phyloP scores from a whole-genome alignment of 2,888 invertebrate species.

The Pyrocoelia pectoralis region DNA sequence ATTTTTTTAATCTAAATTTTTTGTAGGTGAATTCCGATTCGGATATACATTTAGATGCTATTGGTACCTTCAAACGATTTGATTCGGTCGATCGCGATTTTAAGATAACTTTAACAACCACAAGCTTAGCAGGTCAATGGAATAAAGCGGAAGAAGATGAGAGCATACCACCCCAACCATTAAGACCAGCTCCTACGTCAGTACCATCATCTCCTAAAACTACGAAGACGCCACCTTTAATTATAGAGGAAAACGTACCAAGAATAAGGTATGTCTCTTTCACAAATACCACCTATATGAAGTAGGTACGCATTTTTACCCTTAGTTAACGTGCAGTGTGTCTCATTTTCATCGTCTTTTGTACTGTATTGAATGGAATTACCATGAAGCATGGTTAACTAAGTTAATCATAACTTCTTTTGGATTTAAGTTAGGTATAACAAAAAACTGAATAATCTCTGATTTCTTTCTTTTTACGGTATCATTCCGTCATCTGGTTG shows the following conservation, averaged over 20 bases:
- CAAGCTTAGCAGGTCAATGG: slow-evolving; percentile 52
- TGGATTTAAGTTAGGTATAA: too few relatives aligned
- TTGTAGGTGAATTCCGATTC: slow-evolving; percentile 71
- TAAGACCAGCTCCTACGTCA: slow-evolving; percentile 67
- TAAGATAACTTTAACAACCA: slow-evolving; percentile 60
- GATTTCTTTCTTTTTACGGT: too few relatives aligned
- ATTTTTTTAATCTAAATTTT: slow-evolving; percentile 18
- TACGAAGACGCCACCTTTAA: slow-evolving; percentile 39
- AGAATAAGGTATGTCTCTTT: background rate
- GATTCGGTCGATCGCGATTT: slow-evolving; percentile 69
- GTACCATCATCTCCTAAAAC: slow-evolving; percentile 33
- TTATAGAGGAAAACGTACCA: slow-evolving; percentile 16
- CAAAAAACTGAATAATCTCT: too few relatives aligned
- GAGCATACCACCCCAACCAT: slow-evolving; percentile 71
- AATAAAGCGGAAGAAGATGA: slow-evolving; percentile 44
- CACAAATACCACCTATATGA: too few relatives aligned
- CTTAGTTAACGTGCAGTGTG: too few relatives aligned
- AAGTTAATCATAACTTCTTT: too few relatives aligned
- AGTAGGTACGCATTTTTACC: too few relatives aligned
- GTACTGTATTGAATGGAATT: too few relatives aligned
- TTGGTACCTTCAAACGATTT: slow-evolving; percentile 72
- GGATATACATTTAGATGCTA: slow-evolving; percentile 68
- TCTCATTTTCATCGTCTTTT: too few relatives aligned
- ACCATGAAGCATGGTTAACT: too few relatives aligned
- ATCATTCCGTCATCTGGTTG: too few relatives aligned